Evolutionary conservation across 2,888 invertebrate genomes (phyloP), one percentile per base, ranked within the genome.

Genomic region (Eupithecia exiguata): DNA sequence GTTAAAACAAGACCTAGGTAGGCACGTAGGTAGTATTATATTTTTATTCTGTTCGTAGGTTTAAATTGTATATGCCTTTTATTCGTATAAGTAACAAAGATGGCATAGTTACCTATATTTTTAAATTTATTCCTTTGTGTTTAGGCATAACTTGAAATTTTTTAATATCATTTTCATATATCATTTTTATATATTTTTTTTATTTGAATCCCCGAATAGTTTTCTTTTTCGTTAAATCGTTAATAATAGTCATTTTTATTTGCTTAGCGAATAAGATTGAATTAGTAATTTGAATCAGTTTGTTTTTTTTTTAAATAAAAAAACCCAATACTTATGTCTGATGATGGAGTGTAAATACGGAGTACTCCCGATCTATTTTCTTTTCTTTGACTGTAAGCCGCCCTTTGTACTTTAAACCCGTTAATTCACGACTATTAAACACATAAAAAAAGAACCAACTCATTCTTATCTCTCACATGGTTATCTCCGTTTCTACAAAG

Each of bases 371-470:
- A 16, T 25, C 30, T 61, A 30, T 16, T 43, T 7, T 62, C 18
- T 63, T n/a, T 36, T 18, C n/a, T 36, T 63, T 36, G 63, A 63
- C 36, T n/a, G 10, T 36, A 63, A 18, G 63, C 63, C 63, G 63
- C 63, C 63, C 3, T 63, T 9, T 36, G 36, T 63, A 7, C 18
- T 30, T 30, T 61, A 61, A 53, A 12, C 30, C 1, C 14, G 25
- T 5, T 61, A 30, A 30, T 61, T 61, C 30, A 5, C 30, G 61
- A 30, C 61, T 61, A 6, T 7, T 30, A 0, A 3, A 46, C 46
- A 46, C 7, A 16, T 5, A 2, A 49, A 46, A 16, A 46, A 43
- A 0, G n/a, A 49, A 46, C 7, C 18, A 18, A 18, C 9, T n/a
- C 2, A n/a, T 49, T n/a, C 49, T 9, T 49, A 49, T 49, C n/a